Evolutionary conservation across 2,113 vertebrate species (phyloP), one percentile per base, ranked within the genome.

Genomic region (Prinia subflava): DNA sequence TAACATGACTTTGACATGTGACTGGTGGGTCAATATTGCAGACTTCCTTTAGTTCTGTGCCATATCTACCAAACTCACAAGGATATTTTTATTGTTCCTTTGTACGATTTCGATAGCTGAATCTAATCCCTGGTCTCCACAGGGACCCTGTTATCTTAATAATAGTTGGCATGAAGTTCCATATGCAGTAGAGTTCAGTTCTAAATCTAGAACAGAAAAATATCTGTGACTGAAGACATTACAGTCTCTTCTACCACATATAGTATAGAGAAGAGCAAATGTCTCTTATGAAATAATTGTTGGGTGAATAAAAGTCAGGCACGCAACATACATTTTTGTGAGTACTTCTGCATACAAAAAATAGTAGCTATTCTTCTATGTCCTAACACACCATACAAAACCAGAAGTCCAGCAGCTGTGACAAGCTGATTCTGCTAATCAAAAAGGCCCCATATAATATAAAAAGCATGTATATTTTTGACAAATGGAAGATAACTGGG

Each of bases 61-160:
- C 6, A 6, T n/a, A 33, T 11, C 39, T 64, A 6, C 9, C 30
- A 64, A 30, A 2, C 1, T 7, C 5, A 22, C 5, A 13, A 9
- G 10, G 5, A 41, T 30, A 24, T 41, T 67, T 83, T 63, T 7
- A 4, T 21, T 63, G 6, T 33, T 71, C 16, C 19, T 80, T 44
- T 47, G 2, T 52, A 39, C 46, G 22, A 41, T 59, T 89, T 83
- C 31, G 57, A 20, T 2, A 90, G 7, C 4, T 57, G 21, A 82
- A 70, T 39, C 11, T 65, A 65, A 77, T 77, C 11, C 28, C 37
- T 47, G 4, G 10, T 67, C 28, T 80, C 22, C 24, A 53, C 14
- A 65, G n/a, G 20, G 5, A 70, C 10, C 9, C 35, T 13, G 33
- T 68, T 27, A 27, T 50, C 80, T 83, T 71, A 64, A 9, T 52